Conservation (phyloP, 1,140 invertebrate genomes). For the Physella acuta region DNA sequence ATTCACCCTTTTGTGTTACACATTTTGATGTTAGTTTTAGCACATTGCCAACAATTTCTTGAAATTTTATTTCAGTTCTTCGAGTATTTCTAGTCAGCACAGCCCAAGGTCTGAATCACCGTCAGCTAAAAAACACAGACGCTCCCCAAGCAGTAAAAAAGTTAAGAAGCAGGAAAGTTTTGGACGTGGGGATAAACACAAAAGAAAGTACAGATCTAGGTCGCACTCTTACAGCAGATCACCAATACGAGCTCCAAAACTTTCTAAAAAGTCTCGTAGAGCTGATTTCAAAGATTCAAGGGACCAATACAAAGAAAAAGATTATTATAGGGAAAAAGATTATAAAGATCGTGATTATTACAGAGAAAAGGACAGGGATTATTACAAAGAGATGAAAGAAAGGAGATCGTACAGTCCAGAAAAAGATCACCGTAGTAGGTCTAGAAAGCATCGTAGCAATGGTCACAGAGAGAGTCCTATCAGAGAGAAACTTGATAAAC, state of each 20-base stretch:
- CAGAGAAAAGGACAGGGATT: conserved; percentile 32
- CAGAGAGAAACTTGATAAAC: conserved; percentile 41
- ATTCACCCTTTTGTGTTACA: not conserved
- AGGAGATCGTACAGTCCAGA: conserved; percentile 40
- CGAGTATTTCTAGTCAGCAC: conserved; percentile 30
- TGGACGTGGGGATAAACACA: conserved; percentile 25
- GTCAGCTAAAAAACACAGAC: conserved; percentile 31
- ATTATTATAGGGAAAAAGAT: conserved; percentile 4
- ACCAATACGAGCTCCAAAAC: conserved; percentile 18
- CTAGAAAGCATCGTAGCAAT: conserved; percentile 41
- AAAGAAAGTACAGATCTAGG: conserved; percentile 22
- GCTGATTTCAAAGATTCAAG: conserved; percentile 3
- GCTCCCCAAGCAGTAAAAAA: conserved; percentile 9
- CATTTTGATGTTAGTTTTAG: too few species aligned
- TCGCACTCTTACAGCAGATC: conserved; percentile 20
- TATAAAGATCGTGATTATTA: conserved; percentile 29
- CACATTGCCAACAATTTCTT: too few species aligned
- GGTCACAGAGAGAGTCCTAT: conserved; percentile 41
- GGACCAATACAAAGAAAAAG: conserved; percentile 13
- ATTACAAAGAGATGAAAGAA: conserved; percentile 36
- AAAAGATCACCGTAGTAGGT: conserved; percentile 36
- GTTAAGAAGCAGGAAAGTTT: not conserved
- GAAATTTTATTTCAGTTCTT: too few species aligned
- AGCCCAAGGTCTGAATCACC: conserved; percentile 36
- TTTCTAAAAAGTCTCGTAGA: conserved; percentile 18